Base-by-base conservation (phyloP, 2,797 vertebrate genomes). In the Cryptoblepharus egeriae region DNA sequence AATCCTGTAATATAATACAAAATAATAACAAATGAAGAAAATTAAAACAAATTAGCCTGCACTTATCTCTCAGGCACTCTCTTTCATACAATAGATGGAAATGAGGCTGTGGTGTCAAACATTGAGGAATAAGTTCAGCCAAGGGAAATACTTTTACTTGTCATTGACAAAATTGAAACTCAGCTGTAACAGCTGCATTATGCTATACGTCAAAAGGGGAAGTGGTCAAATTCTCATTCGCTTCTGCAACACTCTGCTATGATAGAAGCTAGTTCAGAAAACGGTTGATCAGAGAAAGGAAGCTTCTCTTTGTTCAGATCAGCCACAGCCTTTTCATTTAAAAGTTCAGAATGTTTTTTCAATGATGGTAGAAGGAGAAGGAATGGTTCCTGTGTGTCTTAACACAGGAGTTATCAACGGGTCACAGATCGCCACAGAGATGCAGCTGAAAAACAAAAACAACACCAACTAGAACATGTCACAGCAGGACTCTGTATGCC, bases 101-200 rank as follows among this genome's bases (percentile, higher is more conserved):
- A 49, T 0, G 1, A 81, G 61, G 57, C 1, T 1, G 0, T 61
- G 15, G 20, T 82, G 68, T 65, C 71, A 72, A 52, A 81, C 55
- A n/a, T 57, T 63, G 70, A 89, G 52, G 70, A 89, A 57, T 77
- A 30, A 32, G 35, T 71, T 28, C 26, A 88, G 77, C 68, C 82
- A 90, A 85, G 18, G 35, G 6, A 86, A 89, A 84, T 75, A 82
- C 42, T 35, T 83, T 35, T 30, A 30, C 35, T 85, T 81, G 45
- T 67, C 58, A 45, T 74, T 76, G 39, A 67, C 3, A 2, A 75
- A 80, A 60, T 60, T 39, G 32, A 88, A 65, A 26, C 55, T 78
- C 74, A 22, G 1, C 11, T 45, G 28, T 77, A 86, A 85, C 57
- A 87, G 75, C 37, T 85, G 71, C 30, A 80, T 64, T 85, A 68